Base-by-base conservation (phyloP, 2,113 vertebrate genomes). In the Pangasianodon hypophthalmus region DNA sequence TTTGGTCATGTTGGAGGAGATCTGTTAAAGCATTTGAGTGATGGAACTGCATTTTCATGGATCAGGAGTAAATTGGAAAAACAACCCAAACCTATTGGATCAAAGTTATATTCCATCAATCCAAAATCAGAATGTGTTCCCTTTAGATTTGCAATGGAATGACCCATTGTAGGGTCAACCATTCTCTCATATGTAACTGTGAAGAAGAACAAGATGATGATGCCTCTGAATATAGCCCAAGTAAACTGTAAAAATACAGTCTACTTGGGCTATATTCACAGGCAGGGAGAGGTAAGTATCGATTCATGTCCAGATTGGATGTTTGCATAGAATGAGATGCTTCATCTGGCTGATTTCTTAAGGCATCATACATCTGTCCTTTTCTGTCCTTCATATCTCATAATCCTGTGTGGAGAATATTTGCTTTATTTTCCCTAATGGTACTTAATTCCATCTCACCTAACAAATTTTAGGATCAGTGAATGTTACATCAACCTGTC, bases 1-100 rank as follows among this genome's bases (percentile, higher is more conserved):
- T 95, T 95, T 95, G 92, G 92, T 94, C 94, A 94, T 93, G 91
- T 93, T 62, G 32, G 41, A 93, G 85, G 90, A 91, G 92, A 89
- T 94, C 91, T 89, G 92, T 86, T 69, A 91, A 93, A 92, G 92
- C 91, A 87, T 92, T 92, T 92, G 92, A 92, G 91, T 92, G 91
- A 94, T 91, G 89, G 90, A 92, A 93, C 87, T 92, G 91, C 92
- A 93, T 94, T 94, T 94, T 91, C 93, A 90, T 89, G 84, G 88
- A 93, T 93, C 41, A 84, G 77, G 87, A 84, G 50, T 44, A 60
- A 88, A 86, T 84, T 85, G 44, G 41, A 87, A 80, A 80, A 60
- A 73, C 41, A 90, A 86, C 10, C 62, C 52, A 84, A 62, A n/a
- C 4, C 24, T 69, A 32, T 58, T 81, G 18, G 6, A 60, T 44